These are phyloP conservation scores for Elaphurus davidianus DNA, from an alignment of 2,113 vertebrate species.

Conservation along the genomic window DNA sequence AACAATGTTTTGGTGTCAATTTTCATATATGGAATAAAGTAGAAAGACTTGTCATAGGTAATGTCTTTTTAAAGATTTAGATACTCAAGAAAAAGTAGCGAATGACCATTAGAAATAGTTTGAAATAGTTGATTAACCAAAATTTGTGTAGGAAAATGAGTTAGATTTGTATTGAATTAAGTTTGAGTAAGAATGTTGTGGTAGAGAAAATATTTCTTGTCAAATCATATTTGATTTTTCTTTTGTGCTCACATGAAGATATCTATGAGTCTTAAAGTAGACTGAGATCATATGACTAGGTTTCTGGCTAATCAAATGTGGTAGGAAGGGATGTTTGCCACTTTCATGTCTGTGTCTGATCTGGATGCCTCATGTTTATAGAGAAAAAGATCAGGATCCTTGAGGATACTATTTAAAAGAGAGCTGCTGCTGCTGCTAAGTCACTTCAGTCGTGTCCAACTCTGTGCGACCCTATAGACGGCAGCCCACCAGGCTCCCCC, in stretches of 20 bases:
- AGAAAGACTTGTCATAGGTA: neutral
- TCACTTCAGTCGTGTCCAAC: no score
- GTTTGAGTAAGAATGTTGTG: neutral
- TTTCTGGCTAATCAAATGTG: neutral
- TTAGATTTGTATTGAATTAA: neutral
- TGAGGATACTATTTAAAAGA: neutral
- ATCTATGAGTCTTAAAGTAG: neutral
- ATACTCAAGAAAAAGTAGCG: neutral
- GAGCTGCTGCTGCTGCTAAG: neutral
- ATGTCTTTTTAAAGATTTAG: neutral
- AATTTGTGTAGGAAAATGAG: neutral
- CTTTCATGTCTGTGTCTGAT: neutral
- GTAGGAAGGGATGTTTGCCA: neutral
- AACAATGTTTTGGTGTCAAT: neutral
- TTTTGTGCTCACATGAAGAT: neutral
- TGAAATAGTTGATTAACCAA: neutral
- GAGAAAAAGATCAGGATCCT: neutral
- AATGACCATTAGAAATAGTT: neutral
- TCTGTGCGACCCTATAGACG: no score
- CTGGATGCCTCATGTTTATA: neutral
- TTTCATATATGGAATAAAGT: neutral
- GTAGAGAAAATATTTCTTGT: neutral
- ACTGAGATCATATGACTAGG: neutral
- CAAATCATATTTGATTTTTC: neutral
- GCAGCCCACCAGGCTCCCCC: no score